Conservation (phyloP, 2,888 invertebrate species). For the Dinocampus coccinellae region DNA sequence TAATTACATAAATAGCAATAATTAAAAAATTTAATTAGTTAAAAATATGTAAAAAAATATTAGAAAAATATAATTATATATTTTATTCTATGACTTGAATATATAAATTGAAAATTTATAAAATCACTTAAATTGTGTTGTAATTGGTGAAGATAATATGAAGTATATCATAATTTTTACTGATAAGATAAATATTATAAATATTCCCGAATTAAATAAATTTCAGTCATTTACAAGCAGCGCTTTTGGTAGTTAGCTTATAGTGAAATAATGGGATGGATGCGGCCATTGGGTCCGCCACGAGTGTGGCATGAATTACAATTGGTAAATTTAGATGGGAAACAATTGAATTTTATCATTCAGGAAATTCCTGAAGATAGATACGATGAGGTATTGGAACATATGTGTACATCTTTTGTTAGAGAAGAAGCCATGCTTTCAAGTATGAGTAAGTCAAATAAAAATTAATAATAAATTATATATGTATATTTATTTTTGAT, state of each 20-base stretch:
- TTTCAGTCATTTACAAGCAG: too few relatives aligned
- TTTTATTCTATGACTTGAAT: too few relatives aligned
- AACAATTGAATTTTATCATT: constrained; percentile 52
- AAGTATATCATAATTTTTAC: background rate
- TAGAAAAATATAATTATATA: too few relatives aligned
- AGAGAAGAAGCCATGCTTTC: constrained; percentile 51
- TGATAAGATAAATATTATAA: background rate
- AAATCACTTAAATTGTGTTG: too few relatives aligned
- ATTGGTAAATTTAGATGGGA: constrained; percentile 41
- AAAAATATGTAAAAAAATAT: too few relatives aligned
- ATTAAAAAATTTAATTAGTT: too few relatives aligned
- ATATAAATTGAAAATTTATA: too few relatives aligned
- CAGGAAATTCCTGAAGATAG: constrained; percentile 59
- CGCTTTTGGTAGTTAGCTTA: too few relatives aligned
- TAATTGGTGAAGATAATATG: too few relatives aligned
- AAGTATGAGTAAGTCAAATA: constrained; percentile 45
- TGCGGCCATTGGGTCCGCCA: constrained; percentile 49
- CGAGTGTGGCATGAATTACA: constrained; percentile 55
- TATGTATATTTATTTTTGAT: too few relatives aligned
- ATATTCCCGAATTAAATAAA: background rate
- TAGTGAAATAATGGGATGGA: constrained; percentile 17
- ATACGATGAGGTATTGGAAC: constrained; percentile 51
- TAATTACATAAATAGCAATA: background rate
- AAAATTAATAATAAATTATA: background rate
- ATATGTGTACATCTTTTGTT: constrained; percentile 51